phyloP scores from a whole-genome alignment of 2,113 vertebrate genomes.

The Indri indri region DNA sequence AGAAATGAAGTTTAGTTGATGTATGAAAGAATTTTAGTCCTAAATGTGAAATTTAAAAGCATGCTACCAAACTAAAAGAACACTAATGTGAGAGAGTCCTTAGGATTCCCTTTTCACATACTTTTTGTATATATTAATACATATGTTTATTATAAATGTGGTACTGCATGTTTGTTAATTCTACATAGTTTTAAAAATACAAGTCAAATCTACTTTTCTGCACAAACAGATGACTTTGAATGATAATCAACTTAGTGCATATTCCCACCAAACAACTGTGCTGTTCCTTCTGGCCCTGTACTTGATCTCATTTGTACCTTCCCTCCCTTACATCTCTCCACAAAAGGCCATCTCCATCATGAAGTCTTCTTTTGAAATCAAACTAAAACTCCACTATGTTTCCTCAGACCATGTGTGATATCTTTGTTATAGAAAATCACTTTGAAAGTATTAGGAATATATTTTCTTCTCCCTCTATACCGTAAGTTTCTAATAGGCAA shows the following conservation, averaged over 20 bases:
- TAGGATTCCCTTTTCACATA: background rate
- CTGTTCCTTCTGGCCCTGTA: background rate
- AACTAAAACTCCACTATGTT: background rate
- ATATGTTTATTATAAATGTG: background rate
- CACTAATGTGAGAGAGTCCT: background rate
- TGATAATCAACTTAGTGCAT: background rate
- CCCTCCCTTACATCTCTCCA: background rate
- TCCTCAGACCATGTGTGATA: background rate
- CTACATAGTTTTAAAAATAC: background rate
- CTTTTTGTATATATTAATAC: background rate
- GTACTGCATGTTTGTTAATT: background rate
- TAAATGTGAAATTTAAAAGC: background rate
- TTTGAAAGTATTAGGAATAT: background rate
- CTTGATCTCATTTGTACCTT: background rate
- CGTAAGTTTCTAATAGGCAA: background rate
- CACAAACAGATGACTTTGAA: background rate
- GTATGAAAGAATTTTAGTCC: background rate
- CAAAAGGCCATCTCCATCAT: background rate
- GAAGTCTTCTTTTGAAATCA: background rate
- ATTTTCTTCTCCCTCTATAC: background rate
- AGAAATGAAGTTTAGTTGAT: background rate
- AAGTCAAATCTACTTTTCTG: background rate
- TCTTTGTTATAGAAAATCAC: background rate
- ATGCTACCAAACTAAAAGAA: background rate
- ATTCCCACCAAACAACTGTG: background rate